Percentiles rank a stretch among this genome's conserved stretches.
Evolutionary conservation across 2,113 vertebrate genomes (phyloP).

Genomic region (Pycnonotus jocosus): DNA sequence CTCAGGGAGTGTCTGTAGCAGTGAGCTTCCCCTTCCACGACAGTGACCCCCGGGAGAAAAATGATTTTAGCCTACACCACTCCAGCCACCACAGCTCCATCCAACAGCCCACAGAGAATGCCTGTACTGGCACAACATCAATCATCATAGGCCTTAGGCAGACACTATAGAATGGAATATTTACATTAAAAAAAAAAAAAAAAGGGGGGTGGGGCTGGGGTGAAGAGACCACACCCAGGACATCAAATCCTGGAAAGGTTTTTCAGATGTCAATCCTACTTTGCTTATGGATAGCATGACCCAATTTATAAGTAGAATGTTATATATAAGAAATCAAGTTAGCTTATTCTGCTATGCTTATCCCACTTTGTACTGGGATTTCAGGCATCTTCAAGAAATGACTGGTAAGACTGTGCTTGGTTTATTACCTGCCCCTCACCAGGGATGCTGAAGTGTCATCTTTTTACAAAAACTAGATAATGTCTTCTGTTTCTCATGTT

Average conservation of each 20-base stretch:
- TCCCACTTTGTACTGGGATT: background rate
- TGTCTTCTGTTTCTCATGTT: background rate
- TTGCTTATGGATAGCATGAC: background rate
- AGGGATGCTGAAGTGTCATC: background rate
- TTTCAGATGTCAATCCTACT: background rate
- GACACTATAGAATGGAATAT: background rate
- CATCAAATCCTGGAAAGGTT: background rate
- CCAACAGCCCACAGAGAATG: background rate
- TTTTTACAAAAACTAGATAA: background rate
- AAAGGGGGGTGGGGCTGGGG: background rate
- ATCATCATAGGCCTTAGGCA: background rate
- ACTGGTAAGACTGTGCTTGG: background rate
- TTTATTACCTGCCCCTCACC: background rate
- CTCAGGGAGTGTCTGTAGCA: background rate
- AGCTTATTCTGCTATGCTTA: background rate
- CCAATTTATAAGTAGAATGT: background rate
- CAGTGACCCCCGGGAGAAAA: background rate
- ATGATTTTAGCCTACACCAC: background rate
- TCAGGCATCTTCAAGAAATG: background rate
- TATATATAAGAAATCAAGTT: background rate
- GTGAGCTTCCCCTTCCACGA: background rate
- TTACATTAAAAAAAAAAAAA: background rate
- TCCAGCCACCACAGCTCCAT: background rate
- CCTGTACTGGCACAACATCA: background rate
- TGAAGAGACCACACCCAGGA: background rate